phyloP scores from a whole-genome alignment of 2,888 invertebrate species.

The Dysmachus trigonus region DNA sequence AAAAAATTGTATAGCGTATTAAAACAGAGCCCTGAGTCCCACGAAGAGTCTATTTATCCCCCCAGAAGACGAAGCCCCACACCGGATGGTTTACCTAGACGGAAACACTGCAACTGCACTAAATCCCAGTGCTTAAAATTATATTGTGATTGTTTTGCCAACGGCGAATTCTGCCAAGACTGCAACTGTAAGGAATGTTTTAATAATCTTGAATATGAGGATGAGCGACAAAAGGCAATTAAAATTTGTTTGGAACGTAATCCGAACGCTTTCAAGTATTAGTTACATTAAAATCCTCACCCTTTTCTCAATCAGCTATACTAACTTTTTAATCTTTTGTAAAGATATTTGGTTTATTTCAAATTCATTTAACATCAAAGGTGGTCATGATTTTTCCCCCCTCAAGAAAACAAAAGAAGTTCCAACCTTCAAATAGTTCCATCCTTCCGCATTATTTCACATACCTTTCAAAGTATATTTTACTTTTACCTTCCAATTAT shows the following conservation, averaged over 20 bases:
- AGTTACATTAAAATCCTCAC: slow-evolving; percentile 51
- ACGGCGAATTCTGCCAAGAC: slow-evolving; percentile 97
- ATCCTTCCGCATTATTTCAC: neutral
- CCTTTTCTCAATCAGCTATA: neutral
- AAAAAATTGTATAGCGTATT: slow-evolving; percentile 54
- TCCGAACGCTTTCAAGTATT: slow-evolving; percentile 92
- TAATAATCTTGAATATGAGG: slow-evolving; percentile 95
- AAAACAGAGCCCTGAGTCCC: slow-evolving; percentile 46
- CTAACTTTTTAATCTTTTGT: neutral
- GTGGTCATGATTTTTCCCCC: neutral
- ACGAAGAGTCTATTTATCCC: neutral
- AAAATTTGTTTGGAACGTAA: slow-evolving; percentile 94
- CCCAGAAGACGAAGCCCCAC: slow-evolving; percentile 47
- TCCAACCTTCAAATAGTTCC: neutral
- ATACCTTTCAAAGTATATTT: neutral
- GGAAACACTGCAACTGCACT: slow-evolving; percentile 98
- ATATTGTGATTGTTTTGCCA: slow-evolving; percentile 99
- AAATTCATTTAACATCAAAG: neutral
- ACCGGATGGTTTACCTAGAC: slow-evolving; percentile 62
- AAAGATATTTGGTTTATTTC: neutral
- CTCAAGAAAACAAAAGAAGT: slow-evolving; percentile 24
- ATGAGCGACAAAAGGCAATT: slow-evolving; percentile 92
- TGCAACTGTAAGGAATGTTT: slow-evolving; percentile 98
- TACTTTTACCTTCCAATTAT: neutral
- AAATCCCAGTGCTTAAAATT: slow-evolving; percentile 98